Evolutionary conservation across 2,888 invertebrate species (phyloP), one percentile per base, ranked within the genome.

Genomic region (Ernsta delagoae): DNA sequence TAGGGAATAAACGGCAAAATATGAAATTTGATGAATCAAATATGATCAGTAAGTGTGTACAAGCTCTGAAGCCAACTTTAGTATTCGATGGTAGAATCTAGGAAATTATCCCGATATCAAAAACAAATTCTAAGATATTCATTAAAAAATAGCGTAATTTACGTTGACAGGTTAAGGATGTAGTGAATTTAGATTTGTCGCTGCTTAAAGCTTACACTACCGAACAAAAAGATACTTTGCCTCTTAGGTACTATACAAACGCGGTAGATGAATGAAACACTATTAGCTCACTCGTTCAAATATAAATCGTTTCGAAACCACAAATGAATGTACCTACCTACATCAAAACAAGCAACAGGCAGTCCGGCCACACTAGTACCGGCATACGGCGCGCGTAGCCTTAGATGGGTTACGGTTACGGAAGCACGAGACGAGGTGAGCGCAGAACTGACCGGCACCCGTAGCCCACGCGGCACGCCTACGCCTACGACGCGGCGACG

Each of bases 21-120:
- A 77, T 83, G 85, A 84, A 83, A 83, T 83, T 82, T 78, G 84
- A 88, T 80, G 85, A 86, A 86, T 85, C 81, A 76, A 78, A 82
- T 78, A 75, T 75, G 78, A 80, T 85, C 83, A 80, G 92, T 92
- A 92, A 92, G 92, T 92, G 82, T 88, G 86, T 83, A 79, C 70
- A 78, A 78, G 82, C 78, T 83, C 82, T 84, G 80, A 79, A 75
- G 75, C 79, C 78, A 81, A 77, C 80, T 79, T 85, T 89, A 90
- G 89, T 85, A 4, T 86, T 90, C 86, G 78, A 87, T 89, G 83
- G 89, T 91, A 91, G 91, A 90, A 91, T 83, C 79, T 91, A 90
- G 89, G 87, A 86, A 84, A 83, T 76, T 80, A 80, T 86, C 86
- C 87, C 84, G 80, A 75, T 79, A 79, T 78, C 80, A 78, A 82